Evolutionary conservation across 1,140 invertebrate species (phyloP).

Genomic region (Orussus abietinus): DNA sequence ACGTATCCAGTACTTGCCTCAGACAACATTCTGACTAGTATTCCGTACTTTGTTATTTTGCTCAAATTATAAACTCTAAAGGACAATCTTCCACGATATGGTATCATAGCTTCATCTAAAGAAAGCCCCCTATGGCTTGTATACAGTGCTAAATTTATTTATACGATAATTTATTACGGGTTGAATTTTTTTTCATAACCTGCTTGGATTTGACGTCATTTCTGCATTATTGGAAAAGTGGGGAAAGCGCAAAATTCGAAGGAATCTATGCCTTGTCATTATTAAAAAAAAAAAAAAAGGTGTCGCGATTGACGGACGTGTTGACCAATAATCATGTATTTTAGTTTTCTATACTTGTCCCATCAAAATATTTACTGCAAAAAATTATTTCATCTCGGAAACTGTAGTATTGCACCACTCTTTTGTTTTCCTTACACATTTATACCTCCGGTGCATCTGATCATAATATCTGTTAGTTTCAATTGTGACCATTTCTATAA

Average conservation of each 20-base stretch:
- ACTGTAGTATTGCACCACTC: not conserved
- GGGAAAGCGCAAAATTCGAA: conserved; percentile 2
- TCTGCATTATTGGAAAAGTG: conserved; percentile 7
- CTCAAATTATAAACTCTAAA: conserved; percentile 1
- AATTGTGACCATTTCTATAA: conserved; percentile 3
- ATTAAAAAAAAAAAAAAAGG: no score
- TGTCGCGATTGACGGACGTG: no score
- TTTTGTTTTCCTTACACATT: conserved; percentile 3
- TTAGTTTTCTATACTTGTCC: no score
- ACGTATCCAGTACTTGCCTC: no score
- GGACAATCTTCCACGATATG: conserved; percentile 3
- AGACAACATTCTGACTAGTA: no score
- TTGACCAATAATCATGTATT: no score
- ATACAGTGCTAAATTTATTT: conserved; percentile 6
- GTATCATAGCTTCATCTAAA: conserved; percentile 4
- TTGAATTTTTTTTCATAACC: conserved; percentile 6
- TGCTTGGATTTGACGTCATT: conserved; percentile 5
- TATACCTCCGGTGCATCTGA: conserved; percentile 1
- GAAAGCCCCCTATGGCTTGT: conserved; percentile 1
- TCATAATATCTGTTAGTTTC: conserved; percentile 7
- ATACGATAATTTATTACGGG: conserved; percentile 4
- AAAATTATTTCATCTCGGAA: not conserved
- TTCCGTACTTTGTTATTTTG: conserved; percentile 1
- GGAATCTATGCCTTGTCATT: conserved; percentile 6
- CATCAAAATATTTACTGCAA: no score